Conservation (phyloP, 2,113 vertebrate species). For the Pseudopodoces humilis region DNA sequence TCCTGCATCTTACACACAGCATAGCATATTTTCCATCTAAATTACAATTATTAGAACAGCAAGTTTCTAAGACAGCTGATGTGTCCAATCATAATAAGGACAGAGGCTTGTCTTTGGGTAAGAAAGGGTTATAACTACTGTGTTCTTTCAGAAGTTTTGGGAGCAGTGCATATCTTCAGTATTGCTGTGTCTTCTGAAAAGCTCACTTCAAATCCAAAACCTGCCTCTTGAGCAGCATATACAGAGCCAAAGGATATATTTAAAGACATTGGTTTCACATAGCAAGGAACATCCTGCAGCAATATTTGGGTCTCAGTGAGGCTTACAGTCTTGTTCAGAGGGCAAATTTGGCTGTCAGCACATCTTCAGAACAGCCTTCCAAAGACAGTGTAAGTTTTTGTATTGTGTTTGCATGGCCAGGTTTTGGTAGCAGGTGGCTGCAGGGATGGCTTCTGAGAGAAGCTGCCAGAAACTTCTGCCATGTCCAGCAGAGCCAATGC, state of each 20-base stretch:
- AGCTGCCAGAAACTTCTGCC: neutral
- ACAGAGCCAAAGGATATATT: neutral
- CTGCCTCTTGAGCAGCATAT: neutral
- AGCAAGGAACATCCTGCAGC: neutral
- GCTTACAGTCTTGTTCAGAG: neutral
- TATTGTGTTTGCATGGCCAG: neutral
- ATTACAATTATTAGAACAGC: neutral
- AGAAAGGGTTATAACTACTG: neutral
- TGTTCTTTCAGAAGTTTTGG: neutral
- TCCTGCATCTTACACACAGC: neutral
- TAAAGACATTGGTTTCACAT: neutral
- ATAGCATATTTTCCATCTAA: conserved; percentile 8
- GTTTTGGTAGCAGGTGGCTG: rapidly evolving
- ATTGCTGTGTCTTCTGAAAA: neutral
- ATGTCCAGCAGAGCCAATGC: neutral
- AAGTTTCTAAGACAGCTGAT: neutral
- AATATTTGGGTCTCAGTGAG: neutral
- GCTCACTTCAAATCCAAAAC: neutral
- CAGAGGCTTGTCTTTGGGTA: neutral
- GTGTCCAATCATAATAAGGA: neutral
- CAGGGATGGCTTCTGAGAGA: neutral
- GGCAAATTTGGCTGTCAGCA: neutral
- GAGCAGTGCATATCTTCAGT: neutral
- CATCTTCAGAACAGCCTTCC: neutral
- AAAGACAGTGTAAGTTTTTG: neutral